These are phyloP conservation scores for Leptodactylus fuscus DNA, from an alignment of 2,113 vertebrate genomes.

Conservation along the genomic window DNA sequence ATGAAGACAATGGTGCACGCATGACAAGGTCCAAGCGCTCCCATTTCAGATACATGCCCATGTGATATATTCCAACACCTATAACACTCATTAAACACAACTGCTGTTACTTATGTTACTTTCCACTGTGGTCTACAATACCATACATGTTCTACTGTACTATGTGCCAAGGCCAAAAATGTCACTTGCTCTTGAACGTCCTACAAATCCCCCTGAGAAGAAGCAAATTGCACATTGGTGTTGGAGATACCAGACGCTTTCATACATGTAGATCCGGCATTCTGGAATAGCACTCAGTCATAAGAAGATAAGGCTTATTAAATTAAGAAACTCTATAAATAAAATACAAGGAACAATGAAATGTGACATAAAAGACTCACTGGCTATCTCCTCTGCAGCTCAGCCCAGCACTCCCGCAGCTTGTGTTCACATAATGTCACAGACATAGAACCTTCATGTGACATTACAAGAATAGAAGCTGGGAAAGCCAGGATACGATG, in stretches of 20 bases:
- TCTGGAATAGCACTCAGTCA: neutral
- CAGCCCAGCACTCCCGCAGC: neutral
- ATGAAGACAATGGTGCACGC: too few relatives aligned
- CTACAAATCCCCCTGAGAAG: neutral
- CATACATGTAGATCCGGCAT: neutral
- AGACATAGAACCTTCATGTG: neutral
- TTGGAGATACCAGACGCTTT: too few relatives aligned
- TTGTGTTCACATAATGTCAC: neutral
- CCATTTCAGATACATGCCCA: too few relatives aligned
- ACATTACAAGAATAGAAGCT: slow-evolving; percentile 24
- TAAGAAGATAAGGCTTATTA: neutral
- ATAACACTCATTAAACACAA: too few relatives aligned
- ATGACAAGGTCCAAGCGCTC: too few relatives aligned
- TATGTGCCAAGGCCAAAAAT: neutral
- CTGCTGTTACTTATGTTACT: too few relatives aligned
- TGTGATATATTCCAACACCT: too few relatives aligned
- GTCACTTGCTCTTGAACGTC: neutral
- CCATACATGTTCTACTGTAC: too few relatives aligned
- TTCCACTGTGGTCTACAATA: too few relatives aligned
- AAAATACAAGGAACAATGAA: neutral
- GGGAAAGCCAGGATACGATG: neutral
- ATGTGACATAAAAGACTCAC: neutral
- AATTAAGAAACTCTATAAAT: neutral
- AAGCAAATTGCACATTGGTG: neutral
- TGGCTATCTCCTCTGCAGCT: neutral